A percentile compares a stretch with the other conserved stretches of the same genome.
Evolutionary conservation across 2,797 vertebrate genomes (phyloP).

Genomic region (Erithacus rubecula): DNA sequence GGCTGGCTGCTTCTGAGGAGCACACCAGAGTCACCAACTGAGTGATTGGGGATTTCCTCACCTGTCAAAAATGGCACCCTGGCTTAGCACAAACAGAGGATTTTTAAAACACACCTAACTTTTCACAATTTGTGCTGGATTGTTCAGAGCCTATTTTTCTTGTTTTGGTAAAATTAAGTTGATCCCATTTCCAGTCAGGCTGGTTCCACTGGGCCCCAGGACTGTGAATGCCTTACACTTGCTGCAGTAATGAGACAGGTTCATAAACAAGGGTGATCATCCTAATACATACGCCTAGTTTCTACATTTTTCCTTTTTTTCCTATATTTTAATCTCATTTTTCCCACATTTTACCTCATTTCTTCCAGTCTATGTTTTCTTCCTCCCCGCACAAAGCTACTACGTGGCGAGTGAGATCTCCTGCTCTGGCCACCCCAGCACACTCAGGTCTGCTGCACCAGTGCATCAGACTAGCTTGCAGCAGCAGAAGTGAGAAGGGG

Average conservation of each 20-base stretch:
- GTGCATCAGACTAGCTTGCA: not conserved
- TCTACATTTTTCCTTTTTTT: not conserved
- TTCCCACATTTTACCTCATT: not conserved
- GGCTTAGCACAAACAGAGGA: not conserved
- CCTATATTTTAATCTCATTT: not conserved
- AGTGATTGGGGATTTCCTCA: not conserved
- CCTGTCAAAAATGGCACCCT: not conserved
- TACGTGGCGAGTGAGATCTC: accelerated
- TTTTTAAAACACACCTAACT: not conserved
- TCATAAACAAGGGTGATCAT: not conserved
- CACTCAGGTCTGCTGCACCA: not conserved
- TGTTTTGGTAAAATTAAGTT: not conserved
- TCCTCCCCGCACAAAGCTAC: not conserved
- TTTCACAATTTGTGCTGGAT: not conserved
- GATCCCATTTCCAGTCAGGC: not conserved
- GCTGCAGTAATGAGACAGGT: not conserved
- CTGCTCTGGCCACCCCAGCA: not conserved
- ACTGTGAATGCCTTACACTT: not conserved
- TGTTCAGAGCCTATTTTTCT: not conserved
- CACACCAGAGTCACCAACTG: not conserved
- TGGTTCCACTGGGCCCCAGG: not conserved
- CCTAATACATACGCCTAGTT: not conserved
- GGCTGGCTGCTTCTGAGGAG: not conserved
- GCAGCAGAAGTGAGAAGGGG: not conserved
- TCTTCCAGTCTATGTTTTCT: not conserved